phyloP scores from a whole-genome alignment of 1,140 invertebrate genomes.

The Olivierus martensii region DNA sequence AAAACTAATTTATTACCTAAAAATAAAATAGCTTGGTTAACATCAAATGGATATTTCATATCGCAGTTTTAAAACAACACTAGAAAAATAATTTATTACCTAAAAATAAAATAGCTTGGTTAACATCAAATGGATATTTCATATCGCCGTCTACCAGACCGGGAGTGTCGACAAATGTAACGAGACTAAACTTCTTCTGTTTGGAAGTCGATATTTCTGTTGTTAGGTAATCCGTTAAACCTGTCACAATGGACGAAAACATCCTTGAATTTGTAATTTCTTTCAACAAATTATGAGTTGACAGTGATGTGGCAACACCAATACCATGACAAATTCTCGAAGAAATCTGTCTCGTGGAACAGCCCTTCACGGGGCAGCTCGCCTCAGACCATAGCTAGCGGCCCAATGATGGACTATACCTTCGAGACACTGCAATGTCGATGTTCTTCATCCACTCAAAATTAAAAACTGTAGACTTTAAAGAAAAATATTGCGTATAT shows the following conservation, averaged over 20 bases:
- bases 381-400: slow-evolving; percentile 29
- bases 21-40: slow-evolving; percentile 43
- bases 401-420: slow-evolving; percentile 31
- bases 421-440: background rate
- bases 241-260: slow-evolving; percentile 26
- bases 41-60: slow-evolving; percentile 50
- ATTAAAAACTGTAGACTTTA: no score
- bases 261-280: no score
- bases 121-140: slow-evolving; percentile 50
- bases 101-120: slow-evolving; percentile 42
- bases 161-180: slow-evolving; percentile 48
- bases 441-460: background rate
- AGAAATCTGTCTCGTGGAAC: slow-evolving; percentile 13
- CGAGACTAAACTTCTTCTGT: slow-evolving; percentile 43
- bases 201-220: slow-evolving; percentile 46
- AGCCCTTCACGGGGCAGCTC: slow-evolving; percentile 50
- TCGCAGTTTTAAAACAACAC: slow-evolving; percentile 30
- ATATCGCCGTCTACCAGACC: slow-evolving; percentile 48
- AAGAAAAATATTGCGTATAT: no score
- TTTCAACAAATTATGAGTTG: no score
- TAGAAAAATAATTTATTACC: slow-evolving; percentile 29
- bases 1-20: slow-evolving; percentile 33
- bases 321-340: no score
- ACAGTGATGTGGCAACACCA: no score
- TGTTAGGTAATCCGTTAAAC: slow-evolving; percentile 41